These are phyloP conservation scores for Sorex fumeus DNA, from an alignment of 2,113 vertebrate genomes.

Conservation along the genomic window DNA sequence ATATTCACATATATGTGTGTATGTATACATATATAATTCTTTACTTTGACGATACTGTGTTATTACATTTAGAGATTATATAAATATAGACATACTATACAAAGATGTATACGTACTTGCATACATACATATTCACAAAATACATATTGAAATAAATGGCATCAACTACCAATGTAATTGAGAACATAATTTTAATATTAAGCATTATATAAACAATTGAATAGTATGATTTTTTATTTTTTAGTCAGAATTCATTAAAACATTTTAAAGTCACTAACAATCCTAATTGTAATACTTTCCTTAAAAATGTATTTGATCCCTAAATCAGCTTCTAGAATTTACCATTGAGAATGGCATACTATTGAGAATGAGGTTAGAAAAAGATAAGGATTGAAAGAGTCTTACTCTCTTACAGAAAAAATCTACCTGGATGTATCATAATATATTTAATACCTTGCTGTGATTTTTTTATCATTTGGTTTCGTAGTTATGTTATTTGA, in stretches of 20 bases:
- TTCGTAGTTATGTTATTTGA: neutral
- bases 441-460: too few species aligned
- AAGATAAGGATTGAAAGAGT: neutral
- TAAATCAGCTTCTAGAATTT: neutral
- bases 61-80: too few species aligned
- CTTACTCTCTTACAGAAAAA: neutral
- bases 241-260: neutral
- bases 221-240: neutral
- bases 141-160: neutral
- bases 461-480: neutral
- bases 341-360: neutral
- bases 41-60: too few species aligned
- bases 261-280: neutral
- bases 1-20: neutral
- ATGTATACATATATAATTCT: too few species aligned
- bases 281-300: neutral
- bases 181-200: neutral
- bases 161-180: neutral
- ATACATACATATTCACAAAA: neutral
- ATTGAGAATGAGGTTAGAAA: neutral
- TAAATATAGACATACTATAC: too few species aligned
- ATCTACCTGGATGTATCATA: neutral
- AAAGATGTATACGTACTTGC: too few species aligned
- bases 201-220: conserved; percentile 3
- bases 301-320: neutral